Conservation (phyloP, 2,113 vertebrate species). For the Pycnonotus jocosus region DNA sequence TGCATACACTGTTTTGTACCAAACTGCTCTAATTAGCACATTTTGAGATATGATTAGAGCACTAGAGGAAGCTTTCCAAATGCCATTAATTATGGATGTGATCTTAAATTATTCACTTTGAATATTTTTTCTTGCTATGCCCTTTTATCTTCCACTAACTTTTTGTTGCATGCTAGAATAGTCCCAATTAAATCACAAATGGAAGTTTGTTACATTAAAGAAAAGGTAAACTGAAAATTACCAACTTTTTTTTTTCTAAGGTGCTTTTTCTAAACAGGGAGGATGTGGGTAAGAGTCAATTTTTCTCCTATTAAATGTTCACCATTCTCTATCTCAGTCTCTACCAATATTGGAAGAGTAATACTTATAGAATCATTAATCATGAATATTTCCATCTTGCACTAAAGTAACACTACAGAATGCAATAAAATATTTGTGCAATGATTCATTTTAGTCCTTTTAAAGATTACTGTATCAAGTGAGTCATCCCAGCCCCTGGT, state of each 20-base stretch:
- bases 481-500: not conserved
- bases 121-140: slow-evolving; percentile 63
- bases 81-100: slow-evolving; percentile 76
- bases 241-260: not conserved
- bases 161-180: slow-evolving; percentile 66
- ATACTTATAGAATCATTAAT: not conserved
- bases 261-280: not conserved
- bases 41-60: slow-evolving; percentile 68
- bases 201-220: slow-evolving; percentile 50
- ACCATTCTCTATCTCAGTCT: not conserved
- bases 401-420: not conserved
- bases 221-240: slow-evolving; percentile 66
- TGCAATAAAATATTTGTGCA: not conserved
- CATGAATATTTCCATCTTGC: not conserved
- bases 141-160: slow-evolving; percentile 70
- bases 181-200: slow-evolving; percentile 59
- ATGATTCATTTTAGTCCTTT: not conserved
- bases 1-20: slow-evolving; percentile 61
- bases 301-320: not conserved
- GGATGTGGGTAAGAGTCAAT: not conserved
- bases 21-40: slow-evolving; percentile 74
- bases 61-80: slow-evolving; percentile 69
- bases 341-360: not conserved
- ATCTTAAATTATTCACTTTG: slow-evolving; percentile 78
- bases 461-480: not conserved